Conservation (phyloP, 2,888 invertebrate genomes). For the Tiliacea aurago region DNA sequence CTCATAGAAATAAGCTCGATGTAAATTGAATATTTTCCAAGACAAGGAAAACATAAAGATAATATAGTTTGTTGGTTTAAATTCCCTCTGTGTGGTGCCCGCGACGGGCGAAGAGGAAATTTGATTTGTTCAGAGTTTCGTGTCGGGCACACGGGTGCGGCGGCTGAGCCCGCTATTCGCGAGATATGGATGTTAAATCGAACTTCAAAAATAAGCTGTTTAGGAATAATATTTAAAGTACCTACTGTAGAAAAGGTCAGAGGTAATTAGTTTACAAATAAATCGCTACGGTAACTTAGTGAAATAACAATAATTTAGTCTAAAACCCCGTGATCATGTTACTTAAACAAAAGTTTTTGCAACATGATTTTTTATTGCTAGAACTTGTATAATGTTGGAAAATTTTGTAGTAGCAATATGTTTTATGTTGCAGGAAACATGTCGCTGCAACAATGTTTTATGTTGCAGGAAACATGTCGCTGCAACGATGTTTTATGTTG, state of each 20-base stretch:
- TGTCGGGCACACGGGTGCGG: constrained; percentile 25
- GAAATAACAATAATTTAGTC: not conserved
- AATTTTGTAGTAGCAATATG: too few relatives aligned
- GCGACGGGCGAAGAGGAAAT: constrained; percentile 68
- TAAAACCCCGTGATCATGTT: too few relatives aligned
- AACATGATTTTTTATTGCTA: not conserved
- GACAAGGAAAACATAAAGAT: constrained; percentile 58
- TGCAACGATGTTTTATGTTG: not conserved
- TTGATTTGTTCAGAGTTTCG: constrained; percentile 74
- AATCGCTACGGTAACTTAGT: not conserved
- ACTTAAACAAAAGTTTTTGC: not conserved
- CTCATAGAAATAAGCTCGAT: constrained; percentile 46
- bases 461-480: not conserved
- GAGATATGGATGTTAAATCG: constrained; percentile 19
- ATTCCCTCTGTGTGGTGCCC: constrained; percentile 66
- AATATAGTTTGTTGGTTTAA: constrained; percentile 69
- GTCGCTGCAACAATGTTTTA: not conserved
- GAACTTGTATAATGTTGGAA: too few relatives aligned
- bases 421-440: not conserved
- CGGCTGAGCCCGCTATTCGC: not conserved
- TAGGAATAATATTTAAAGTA: constrained; percentile 9
- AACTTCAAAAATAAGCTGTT: constrained; percentile 15
- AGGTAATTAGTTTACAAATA: constrained; percentile 2
- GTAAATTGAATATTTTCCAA: constrained; percentile 39
- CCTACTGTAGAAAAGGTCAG: not conserved